phyloP scores from a whole-genome alignment of 2,888 invertebrate genomes.

The Erebia aethiops region DNA sequence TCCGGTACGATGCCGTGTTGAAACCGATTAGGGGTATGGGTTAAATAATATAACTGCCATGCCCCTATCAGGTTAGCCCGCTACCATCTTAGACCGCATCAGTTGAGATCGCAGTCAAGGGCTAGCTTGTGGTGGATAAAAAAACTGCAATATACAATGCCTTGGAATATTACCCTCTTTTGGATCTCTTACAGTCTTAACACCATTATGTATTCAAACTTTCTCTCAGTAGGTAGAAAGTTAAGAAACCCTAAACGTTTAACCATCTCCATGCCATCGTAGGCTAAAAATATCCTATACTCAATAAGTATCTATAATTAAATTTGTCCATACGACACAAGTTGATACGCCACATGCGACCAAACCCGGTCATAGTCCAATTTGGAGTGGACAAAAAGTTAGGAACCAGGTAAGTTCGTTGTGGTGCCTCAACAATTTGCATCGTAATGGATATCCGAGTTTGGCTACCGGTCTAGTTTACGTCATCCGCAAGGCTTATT shows the following conservation, averaged over 20 bases:
- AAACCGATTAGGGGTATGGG: too few relatives aligned
- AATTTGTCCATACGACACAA: constrained; percentile 37
- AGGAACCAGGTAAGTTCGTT: constrained; percentile 68
- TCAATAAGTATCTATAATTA: neutral
- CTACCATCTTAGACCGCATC: too few relatives aligned
- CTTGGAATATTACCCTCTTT: too few relatives aligned
- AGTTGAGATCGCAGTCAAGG: too few relatives aligned
- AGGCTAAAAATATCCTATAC: neutral
- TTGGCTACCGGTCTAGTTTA: constrained; percentile 51
- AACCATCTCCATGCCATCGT: neutral
- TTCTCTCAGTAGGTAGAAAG: too few relatives aligned
- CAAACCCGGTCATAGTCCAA: constrained; percentile 66
- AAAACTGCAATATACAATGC: too few relatives aligned
- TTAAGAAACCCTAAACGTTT: neutral
- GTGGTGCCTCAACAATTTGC: constrained; percentile 71
- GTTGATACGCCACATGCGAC: constrained; percentile 42
- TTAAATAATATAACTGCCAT: too few relatives aligned
- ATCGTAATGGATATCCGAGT: constrained; percentile 73
- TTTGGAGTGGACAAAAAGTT: constrained; percentile 70
- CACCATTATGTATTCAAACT: neutral
- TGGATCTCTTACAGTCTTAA: too few relatives aligned
- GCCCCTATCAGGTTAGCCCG: too few relatives aligned
- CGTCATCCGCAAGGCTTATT: constrained; percentile 33
- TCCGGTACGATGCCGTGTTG: too few relatives aligned
- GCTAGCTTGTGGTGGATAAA: too few relatives aligned